A percentile compares a stretch with the other conserved stretches of the same genome.
Evolutionary conservation across 2,888 invertebrate genomes (phyloP).

Genomic region (Diaprepes abbreviatus): DNA sequence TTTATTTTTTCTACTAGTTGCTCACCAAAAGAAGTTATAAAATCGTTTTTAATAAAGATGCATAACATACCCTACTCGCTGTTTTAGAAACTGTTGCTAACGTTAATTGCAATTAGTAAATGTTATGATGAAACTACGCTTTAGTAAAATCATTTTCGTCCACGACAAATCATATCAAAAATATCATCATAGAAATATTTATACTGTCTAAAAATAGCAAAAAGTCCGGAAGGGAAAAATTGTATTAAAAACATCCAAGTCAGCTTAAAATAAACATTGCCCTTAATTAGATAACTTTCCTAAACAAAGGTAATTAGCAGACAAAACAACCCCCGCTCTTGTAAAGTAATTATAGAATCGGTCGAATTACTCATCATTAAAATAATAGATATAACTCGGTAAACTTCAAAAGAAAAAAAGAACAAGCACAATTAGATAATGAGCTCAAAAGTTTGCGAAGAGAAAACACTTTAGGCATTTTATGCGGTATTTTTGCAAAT

Average conservation of each 20-base stretch:
- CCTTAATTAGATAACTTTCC: constrained; percentile 34
- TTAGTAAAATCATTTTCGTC: too few species aligned
- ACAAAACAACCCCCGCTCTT: constrained; percentile 32
- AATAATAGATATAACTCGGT: constrained; percentile 44
- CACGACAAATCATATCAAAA: too few species aligned
- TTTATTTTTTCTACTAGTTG: too few species aligned
- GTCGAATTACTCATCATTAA: constrained; percentile 44
- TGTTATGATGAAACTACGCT: too few species aligned
- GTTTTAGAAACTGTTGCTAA: too few species aligned
- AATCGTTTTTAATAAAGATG: too few species aligned
- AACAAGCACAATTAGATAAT: constrained; percentile 43
- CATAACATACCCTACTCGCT: too few species aligned
- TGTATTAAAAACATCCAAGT: neutral
- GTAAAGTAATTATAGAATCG: constrained; percentile 46
- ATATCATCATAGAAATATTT: too few species aligned
- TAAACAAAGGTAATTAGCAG: constrained; percentile 44
- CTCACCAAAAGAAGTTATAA: too few species aligned
- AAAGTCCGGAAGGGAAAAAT: neutral
- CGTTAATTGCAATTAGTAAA: too few species aligned
- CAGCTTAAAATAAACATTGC: constrained; percentile 20
- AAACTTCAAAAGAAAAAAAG: constrained; percentile 28
- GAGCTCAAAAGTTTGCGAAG: constrained; percentile 42
- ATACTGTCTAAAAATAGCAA: neutral
- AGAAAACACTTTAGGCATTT: constrained; percentile 39
- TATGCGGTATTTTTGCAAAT: constrained; percentile 39